Evolutionary conservation across 2,888 invertebrate species (phyloP), one percentile per base, ranked within the genome.

Genomic region (Cryptocephalus moraei): DNA sequence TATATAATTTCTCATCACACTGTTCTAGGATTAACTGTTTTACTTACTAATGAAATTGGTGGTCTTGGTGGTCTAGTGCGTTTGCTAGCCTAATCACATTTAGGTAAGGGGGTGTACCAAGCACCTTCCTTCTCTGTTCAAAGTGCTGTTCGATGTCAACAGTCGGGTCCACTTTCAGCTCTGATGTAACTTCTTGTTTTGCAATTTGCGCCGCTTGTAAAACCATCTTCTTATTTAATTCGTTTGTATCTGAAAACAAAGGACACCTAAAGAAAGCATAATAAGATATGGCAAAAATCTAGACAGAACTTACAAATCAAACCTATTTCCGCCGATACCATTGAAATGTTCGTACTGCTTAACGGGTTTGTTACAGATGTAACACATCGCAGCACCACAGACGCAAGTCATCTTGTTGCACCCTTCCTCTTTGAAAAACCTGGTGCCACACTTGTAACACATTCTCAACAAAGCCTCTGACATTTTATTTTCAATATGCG

Each of bases 371-470:
- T 74, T 67, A 56, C 79, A 79, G 9, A 79, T 60, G 49, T 80
- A 80, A 55, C 79, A 80, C 73, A 76, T 77, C 9, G 52, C 55
- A 3, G 75, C 74, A 0, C 78, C 78, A 58, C 79, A 80, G 0
- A 63, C 50, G 55, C 79, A 79, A 1, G 68, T 72, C 71, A 80
- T 78, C 56, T 74, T 75, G 55, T 80, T 79, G 57, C 79, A 80
- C 1, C 78, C 78, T 47, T 73, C 73, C 43, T 69, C 70, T 60
- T 78, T 78, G 50, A 75, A 71, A 54, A 76, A 78, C 38, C 71
- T 69, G 33, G 66, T 62, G 1, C 64, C 60, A 49, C 78, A 77
- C 32, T 66, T 65, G 52, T 66, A 71, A 58, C 77, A 77, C 49
- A 66, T 71, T 38, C 75, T 59, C n/a, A 66, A 47, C 22, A 76